Evolutionary conservation across 2,113 vertebrate species (phyloP).

Genomic region (Myotis davidii): DNA sequence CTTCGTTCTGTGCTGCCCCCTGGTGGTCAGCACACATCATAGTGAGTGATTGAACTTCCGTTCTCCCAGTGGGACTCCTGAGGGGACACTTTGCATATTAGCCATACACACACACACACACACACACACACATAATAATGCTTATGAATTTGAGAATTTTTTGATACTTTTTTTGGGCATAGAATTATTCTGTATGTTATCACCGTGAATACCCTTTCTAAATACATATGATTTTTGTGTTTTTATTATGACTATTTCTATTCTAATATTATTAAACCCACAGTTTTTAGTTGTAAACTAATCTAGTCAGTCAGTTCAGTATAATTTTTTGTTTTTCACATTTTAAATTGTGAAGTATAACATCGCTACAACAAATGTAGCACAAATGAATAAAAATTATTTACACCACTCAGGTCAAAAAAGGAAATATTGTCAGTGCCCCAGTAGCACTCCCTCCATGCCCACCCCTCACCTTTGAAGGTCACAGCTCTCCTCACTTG

Average conservation of each 20-base stretch:
- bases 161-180: neutral
- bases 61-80: too few species aligned
- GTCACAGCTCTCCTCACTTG: neutral
- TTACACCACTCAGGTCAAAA: neutral
- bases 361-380: neutral
- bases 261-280: neutral
- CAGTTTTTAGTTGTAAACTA: conserved; percentile 6
- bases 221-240: neutral
- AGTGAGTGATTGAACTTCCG: too few species aligned
- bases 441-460: neutral
- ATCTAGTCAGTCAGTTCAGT: neutral
- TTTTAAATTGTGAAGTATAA: conserved; percentile 31
- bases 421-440: neutral
- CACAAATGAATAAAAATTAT: neutral
- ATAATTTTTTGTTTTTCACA: conserved; percentile 22
- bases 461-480: neutral
- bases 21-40: too few species aligned
- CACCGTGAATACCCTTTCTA: neutral
- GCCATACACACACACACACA: too few species aligned
- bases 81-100: too few species aligned
- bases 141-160: conserved; percentile 30
- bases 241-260: conserved; percentile 11
- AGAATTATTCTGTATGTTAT: neutral
- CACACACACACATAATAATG: neutral
- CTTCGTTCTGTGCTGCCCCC: too few species aligned